Evolutionary conservation across 2,797 vertebrate species (phyloP), one percentile per base, ranked within the genome.

Genomic region (Poeciliopsis turneri): DNA sequence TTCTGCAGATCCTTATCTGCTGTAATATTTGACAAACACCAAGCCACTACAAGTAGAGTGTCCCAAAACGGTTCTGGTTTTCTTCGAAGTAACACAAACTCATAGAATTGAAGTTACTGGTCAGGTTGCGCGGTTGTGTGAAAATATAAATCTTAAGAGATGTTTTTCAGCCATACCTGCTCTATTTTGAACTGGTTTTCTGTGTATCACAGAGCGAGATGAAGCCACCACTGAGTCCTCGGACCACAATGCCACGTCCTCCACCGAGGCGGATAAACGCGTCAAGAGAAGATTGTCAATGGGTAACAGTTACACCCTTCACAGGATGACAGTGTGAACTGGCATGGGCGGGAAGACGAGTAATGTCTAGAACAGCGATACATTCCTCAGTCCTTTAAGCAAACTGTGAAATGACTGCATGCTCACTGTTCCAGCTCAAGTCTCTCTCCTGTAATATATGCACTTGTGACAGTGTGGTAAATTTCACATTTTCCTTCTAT

Each of bases 271-370:
- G 84, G 98, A 99, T 93, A 99, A 99, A 89, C 96, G 98, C 16
- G 98, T 99, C 89, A 99, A 99, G 78, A 95, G 98, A 55, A 94
- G 98, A 49, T 95, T 99, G 83, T 96, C 99, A 43, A 99, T 99
- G 98, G 98, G 98, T 99, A 97, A 96, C 88, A 74, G 51, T 71
- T 12, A n/a, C 64, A 74, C 74, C 71, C 66, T 39, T 83, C 51
- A 47, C 68, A 78, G 57, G 30, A 76, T 3, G 28, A 82, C 53
- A 45, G 64, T 76, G 57, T 16, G 83, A 82, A 84, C 82, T 88
- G 86, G 84, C 83, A 55, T 88, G 51, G 84, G 87, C 84, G 86
- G 79, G 74, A 76, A 85, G 88, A 85, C 81, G 79, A 80, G 81
- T 79, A 82, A 87, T 84, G 86, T 89, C 87, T 80, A 84, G 83